Evolutionary conservation across 2,113 vertebrate species (phyloP).

Genomic region (Odontesthes bonariensis): DNA sequence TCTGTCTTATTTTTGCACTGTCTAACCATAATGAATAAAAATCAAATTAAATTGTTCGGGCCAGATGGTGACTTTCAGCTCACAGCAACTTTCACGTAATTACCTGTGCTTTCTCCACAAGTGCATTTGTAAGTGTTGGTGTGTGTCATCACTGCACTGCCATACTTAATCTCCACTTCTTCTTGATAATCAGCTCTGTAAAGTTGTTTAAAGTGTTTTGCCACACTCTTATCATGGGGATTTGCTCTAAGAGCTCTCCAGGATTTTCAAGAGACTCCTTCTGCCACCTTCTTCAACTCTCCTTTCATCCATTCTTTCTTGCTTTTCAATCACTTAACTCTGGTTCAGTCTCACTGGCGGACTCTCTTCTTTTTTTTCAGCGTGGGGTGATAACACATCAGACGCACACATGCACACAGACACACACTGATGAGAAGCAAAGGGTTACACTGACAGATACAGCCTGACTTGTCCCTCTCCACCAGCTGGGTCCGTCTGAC

Average conservation of each 20-base stretch:
- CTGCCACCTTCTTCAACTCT: conserved; percentile 39
- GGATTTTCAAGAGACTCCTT: conserved; percentile 29
- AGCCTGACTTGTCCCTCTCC: conserved; percentile 51
- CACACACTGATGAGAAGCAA: conserved; percentile 34
- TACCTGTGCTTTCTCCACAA: background rate
- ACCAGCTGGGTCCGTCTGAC: conserved; percentile 64
- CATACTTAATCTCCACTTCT: conserved; percentile 20
- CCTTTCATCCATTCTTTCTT: conserved; percentile 44
- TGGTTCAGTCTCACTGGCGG: conserved; percentile 39
- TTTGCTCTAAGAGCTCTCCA: conserved; percentile 50
- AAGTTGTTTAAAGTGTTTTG: conserved; percentile 24
- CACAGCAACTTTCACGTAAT: conserved; percentile 15
- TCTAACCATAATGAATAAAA: background rate
- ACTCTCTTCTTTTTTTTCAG: conserved; percentile 42
- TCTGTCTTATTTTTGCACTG: background rate
- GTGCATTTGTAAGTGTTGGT: conserved; percentile 2
- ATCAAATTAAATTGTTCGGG: background rate
- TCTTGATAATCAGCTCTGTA: conserved; percentile 44
- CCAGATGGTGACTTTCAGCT: conserved; percentile 12
- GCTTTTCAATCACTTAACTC: conserved; percentile 60
- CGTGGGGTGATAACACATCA: conserved; percentile 35
- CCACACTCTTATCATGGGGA: conserved; percentile 29
- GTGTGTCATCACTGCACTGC: background rate
- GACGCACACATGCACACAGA: conserved; percentile 2
- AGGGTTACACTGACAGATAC: conserved; percentile 47